Percentiles rank a stretch among this genome's conserved stretches.
Evolutionary conservation across 2,888 invertebrate species (phyloP).

Genomic region (Hypselothyrea guttata): DNA sequence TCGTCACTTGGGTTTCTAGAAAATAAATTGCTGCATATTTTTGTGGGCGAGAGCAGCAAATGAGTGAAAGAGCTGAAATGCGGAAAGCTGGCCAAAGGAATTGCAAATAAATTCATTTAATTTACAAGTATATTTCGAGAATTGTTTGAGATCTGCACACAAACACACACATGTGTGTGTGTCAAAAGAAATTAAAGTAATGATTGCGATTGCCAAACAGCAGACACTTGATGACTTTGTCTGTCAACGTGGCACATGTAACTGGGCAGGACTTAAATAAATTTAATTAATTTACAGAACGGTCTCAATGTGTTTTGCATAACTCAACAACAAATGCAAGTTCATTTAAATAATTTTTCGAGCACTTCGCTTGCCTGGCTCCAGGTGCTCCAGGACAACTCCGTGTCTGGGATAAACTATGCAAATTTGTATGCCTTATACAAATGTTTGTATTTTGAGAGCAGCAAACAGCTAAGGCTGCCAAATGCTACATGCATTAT

Average conservation of each 20-base stretch:
- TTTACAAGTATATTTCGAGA: constrained; percentile 59
- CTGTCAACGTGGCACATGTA: constrained; percentile 31
- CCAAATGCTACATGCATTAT: constrained; percentile 14
- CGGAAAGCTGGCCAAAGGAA: constrained; percentile 52
- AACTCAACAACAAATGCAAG: constrained; percentile 53
- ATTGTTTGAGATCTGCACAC: constrained; percentile 34
- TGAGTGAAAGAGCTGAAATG: constrained; percentile 31
- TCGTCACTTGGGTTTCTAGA: constrained; percentile 47
- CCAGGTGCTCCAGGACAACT: constrained; percentile 34
- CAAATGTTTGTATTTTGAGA: constrained; percentile 55
- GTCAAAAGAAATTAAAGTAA: constrained; percentile 71
- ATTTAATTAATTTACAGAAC: constrained; percentile 65
- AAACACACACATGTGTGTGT: constrained; percentile 18
- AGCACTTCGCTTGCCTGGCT: constrained; percentile 1
- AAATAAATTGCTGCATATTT: constrained; percentile 76
- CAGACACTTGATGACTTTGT: constrained; percentile 38
- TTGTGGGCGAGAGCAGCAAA: constrained; percentile 44
- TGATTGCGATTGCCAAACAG: constrained; percentile 50
- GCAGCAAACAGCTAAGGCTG: constrained; percentile 21
- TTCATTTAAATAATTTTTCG: constrained; percentile 55
- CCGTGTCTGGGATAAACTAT: constrained; percentile 39
- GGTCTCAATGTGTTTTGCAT: constrained; percentile 25
- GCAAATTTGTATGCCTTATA: constrained; percentile 59
- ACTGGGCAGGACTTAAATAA: constrained; percentile 37
- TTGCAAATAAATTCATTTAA: constrained; percentile 73